Conservation (phyloP, 2,113 vertebrate genomes). For the Hystrix cristata region DNA sequence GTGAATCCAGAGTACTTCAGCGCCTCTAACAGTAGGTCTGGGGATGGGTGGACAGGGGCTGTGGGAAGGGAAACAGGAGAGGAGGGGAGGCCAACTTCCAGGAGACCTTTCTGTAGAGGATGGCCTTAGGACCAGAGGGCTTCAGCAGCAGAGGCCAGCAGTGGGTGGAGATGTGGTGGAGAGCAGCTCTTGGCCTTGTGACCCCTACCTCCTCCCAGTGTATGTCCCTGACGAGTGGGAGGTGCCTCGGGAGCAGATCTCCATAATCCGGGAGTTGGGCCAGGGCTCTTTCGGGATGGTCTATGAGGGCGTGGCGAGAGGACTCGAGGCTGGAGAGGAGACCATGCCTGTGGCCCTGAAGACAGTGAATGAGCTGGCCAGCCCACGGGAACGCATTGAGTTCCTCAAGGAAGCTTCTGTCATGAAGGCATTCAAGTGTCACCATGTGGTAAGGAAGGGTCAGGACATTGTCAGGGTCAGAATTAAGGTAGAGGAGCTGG, state of each 20-base stretch:
- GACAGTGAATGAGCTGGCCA: conserved; percentile 91
- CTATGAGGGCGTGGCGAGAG: conserved; percentile 88
- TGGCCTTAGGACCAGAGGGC: not conserved
- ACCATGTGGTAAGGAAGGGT: conserved; percentile 88
- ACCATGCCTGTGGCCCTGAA: conserved; percentile 90
- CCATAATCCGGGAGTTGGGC: conserved; percentile 90
- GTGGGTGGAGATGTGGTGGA: not conserved
- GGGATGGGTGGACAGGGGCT: not conserved
- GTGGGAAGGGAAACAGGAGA: not conserved
- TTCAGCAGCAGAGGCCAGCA: not conserved
- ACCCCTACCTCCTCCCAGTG: conserved; percentile 81
- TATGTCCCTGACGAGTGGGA: conserved; percentile 92
- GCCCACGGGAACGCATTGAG: conserved; percentile 88
- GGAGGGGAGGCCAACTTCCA: not conserved
- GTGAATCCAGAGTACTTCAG: conserved; percentile 92
- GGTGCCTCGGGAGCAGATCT: conserved; percentile 90
- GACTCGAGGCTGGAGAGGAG: conserved; percentile 83
- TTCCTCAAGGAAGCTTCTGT: conserved; percentile 93
- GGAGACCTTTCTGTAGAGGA: not conserved
- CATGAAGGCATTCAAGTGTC: conserved; percentile 92
- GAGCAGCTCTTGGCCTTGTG: not conserved
- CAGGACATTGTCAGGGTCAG: accelerated
- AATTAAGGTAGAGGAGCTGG: too few species aligned
- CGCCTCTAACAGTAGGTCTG: conserved; percentile 85
- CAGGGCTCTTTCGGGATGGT: conserved; percentile 93